Percentiles rank a stretch among this genome's conserved stretches.
These are phyloP conservation scores for Bathynomus jamesi DNA, from an alignment of 1,140 invertebrate genomes.

Conservation along the genomic window DNA sequence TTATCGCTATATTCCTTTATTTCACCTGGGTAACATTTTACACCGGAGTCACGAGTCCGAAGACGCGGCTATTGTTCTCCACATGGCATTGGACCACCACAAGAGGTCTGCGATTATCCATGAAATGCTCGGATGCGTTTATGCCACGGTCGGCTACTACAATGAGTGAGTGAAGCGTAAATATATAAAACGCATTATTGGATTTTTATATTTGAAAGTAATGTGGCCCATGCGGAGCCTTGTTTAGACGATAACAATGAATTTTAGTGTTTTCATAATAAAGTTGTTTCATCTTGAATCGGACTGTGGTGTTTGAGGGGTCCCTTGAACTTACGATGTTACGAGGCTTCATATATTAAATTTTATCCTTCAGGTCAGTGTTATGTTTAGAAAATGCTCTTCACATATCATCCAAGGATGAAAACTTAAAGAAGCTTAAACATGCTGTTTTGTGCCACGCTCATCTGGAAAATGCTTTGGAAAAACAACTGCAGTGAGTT, in stretches of 20 bases:
- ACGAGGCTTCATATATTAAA: no score
- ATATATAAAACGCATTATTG: no score
- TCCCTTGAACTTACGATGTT: no score
- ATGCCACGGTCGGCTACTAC: slow-evolving; percentile 58
- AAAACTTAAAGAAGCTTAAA: slow-evolving; percentile 53
- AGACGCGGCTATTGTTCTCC: slow-evolving; percentile 70
- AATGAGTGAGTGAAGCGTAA: slow-evolving; percentile 44
- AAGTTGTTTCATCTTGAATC: no score
- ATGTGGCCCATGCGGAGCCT: no score
- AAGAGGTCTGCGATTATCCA: slow-evolving; percentile 62
- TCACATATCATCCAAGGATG: slow-evolving; percentile 53
- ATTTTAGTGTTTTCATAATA: no score
- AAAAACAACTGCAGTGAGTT: slow-evolving; percentile 57
- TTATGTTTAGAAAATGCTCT: slow-evolving; percentile 62
- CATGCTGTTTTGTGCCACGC: slow-evolving; percentile 61
- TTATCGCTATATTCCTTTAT: slow-evolving; percentile 67
- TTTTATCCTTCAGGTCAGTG: no score
- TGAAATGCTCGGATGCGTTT: slow-evolving; percentile 68
- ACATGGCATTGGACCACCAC: slow-evolving; percentile 69
- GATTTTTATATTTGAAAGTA: no score
- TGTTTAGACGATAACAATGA: no score
- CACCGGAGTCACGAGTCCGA: slow-evolving; percentile 61
- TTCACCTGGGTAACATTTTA: slow-evolving; percentile 72
- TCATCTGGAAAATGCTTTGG: slow-evolving; percentile 57
- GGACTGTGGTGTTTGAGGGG: no score